These are phyloP conservation scores for Neoniphon sammara DNA, from an alignment of 2,797 vertebrate species.

Conservation along the genomic window DNA sequence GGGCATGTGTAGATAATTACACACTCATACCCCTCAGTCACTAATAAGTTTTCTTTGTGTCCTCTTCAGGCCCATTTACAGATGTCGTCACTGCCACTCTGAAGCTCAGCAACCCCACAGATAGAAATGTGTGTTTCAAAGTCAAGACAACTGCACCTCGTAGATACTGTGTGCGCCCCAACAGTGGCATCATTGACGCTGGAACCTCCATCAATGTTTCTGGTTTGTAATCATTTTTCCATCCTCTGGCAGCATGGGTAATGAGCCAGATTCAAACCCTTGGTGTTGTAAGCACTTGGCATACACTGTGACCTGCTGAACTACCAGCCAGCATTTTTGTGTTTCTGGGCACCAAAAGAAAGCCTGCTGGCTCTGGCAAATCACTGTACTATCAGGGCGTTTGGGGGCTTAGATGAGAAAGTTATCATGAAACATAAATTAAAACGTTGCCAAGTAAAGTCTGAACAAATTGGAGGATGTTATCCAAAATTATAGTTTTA, in stretches of 20 bases:
- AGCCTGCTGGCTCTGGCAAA: too few relatives aligned
- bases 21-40: background rate
- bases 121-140: constrained; percentile 95
- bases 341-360: too few relatives aligned
- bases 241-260: background rate
- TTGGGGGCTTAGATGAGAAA: too few relatives aligned
- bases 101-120: constrained; percentile 94
- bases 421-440: too few relatives aligned
- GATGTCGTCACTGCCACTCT: constrained; percentile 94
- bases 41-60: constrained; percentile 31
- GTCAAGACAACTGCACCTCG: constrained; percentile 97
- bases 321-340: too few relatives aligned
- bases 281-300: background rate
- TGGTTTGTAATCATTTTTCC: constrained; percentile 77
- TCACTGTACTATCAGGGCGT: too few relatives aligned
- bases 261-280: background rate
- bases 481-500: too few relatives aligned
- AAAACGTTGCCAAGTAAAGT: background rate
- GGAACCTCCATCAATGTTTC: constrained; percentile 92
- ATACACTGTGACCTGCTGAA: background rate
- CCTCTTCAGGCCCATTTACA: constrained; percentile 90
- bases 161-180: constrained; percentile 95
- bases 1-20: background rate
- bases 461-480: too few relatives aligned
- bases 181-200: constrained; percentile 93